Evolutionary conservation across 2,113 vertebrate genomes (phyloP), one percentile per base, ranked within the genome.

Genomic region (Centropus unirufus): DNA sequence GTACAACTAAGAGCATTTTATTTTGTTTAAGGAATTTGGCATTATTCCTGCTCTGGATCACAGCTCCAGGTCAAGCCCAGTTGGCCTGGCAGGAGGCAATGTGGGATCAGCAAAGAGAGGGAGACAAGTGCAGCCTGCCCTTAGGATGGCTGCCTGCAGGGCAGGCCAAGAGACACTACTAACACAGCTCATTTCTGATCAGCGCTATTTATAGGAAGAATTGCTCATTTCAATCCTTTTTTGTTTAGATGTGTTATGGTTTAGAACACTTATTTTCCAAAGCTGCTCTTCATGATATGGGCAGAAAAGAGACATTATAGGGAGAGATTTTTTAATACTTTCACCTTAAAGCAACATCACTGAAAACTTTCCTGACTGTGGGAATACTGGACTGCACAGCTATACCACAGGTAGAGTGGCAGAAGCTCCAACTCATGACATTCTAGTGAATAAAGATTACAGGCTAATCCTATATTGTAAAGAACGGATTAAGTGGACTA

Each of bases 401-500:
- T 39, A 34, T 34, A 18, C 34, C 22, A 57, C 39, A 93, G 75
- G 90, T 87, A 62, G 32, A 8, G 6, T 77, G 32, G 70, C 70
- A 64, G 84, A 89, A 85, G 75, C 44, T 80, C 32, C 78, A 80
- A 49, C 58, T 86, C 59, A 55, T 4, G 19, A 86, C 85, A 73
- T 46, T 85, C 55, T 57, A 83, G 70, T 77, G 57, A 94, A 74
- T 51, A 62, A 79, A 96, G 93, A 95, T 92, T 93, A 95, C 62
- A 62, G 78, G 79, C 55, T 95, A 91, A 96, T 93, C 92, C 89
- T 83, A 8, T 44, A 86, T 24, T 67, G 70, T 30, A 83, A 82
- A 67, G 59, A 93, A 74, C 63, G 87, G 92, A 95, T 93, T 95
- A 96, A 4, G 44, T 74, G 78, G 55, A 51, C 84, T 93, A 92